Conservation (phyloP, 2,888 invertebrate genomes). For the Drosophila robusta region DNA sequence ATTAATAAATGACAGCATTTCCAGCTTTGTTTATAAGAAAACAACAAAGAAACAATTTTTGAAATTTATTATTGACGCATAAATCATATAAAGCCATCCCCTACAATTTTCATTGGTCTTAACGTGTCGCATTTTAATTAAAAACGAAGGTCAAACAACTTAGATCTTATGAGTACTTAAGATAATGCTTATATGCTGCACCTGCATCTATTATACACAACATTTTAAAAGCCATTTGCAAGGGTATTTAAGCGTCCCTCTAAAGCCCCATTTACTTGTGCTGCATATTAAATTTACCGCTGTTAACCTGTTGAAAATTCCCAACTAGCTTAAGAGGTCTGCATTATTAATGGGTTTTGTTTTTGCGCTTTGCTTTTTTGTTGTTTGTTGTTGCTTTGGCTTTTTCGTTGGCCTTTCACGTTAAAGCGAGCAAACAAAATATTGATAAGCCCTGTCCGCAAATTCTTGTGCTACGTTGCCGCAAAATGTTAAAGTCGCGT, state of each 20-base stretch:
- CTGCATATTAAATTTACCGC: conserved; percentile 37
- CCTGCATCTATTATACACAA: not conserved
- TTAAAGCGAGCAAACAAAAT: conserved; percentile 33
- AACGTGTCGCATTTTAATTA: not conserved
- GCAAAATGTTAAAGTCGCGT: conserved; percentile 27
- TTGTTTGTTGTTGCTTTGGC: conserved; percentile 1
- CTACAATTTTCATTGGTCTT: not conserved
- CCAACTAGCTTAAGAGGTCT: conserved; percentile 24
- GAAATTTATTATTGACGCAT: too few species aligned
- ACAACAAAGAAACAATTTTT: too few species aligned
- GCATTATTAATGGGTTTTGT: conserved; percentile 31
- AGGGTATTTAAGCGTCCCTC: conserved; percentile 10
- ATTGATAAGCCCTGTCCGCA: conserved; percentile 68
- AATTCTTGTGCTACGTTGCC: conserved; percentile 61
- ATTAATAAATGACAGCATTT: too few species aligned
- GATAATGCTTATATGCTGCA: not conserved
- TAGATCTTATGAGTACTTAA: not conserved
- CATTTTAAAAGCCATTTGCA: conserved; percentile 1
- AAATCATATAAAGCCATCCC: not conserved
- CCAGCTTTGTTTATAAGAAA: too few species aligned
- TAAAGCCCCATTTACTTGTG: conserved; percentile 18
- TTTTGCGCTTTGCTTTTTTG: not conserved
- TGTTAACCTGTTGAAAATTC: conserved; percentile 38
- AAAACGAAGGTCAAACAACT: not conserved
- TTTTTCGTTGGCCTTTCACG: conserved; percentile 1